Conservation (phyloP, 2,888 invertebrate species). For the Portevinia maculata region DNA sequence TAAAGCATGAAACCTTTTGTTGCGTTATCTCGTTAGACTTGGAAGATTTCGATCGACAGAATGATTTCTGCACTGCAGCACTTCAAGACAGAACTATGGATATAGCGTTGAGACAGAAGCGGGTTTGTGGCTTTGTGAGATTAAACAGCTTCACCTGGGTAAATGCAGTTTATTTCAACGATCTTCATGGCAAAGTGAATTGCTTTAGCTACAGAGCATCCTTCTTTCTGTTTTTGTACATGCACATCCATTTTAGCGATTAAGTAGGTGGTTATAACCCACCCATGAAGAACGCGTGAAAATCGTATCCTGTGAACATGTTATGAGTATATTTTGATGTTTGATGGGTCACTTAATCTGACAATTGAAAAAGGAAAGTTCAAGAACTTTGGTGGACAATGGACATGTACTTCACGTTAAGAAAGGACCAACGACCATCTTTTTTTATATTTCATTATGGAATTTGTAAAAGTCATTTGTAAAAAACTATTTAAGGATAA, state of each 20-base stretch:
- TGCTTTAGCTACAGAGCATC: background rate
- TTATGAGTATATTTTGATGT: background rate
- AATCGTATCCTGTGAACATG: background rate
- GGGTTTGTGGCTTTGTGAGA: constrained; percentile 7
- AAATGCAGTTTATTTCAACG: constrained; percentile 1
- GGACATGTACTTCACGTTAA: background rate
- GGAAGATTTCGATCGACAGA: background rate
- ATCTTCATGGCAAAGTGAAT: constrained; percentile 18
- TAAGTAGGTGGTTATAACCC: background rate
- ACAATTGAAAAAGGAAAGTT: constrained; percentile 8
- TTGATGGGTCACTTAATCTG: constrained; percentile 13
- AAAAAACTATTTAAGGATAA: constrained; percentile 3
- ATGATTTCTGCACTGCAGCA: constrained; percentile 17
- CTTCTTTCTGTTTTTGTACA: constrained; percentile 14
- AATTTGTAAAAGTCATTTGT: background rate
- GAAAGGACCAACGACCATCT: background rate
- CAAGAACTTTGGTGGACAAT: background rate
- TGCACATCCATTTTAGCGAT: background rate
- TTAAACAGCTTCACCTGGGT: constrained; percentile 1
- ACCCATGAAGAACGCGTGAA: background rate
- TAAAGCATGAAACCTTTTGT: background rate
- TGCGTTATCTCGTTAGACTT: background rate
- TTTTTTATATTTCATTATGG: constrained; percentile 8
- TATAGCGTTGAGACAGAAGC: background rate
- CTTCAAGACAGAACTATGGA: background rate